Evolutionary conservation across 2,113 vertebrate genomes (phyloP), one percentile per base, ranked within the genome.

Genomic region (Myotis davidii): DNA sequence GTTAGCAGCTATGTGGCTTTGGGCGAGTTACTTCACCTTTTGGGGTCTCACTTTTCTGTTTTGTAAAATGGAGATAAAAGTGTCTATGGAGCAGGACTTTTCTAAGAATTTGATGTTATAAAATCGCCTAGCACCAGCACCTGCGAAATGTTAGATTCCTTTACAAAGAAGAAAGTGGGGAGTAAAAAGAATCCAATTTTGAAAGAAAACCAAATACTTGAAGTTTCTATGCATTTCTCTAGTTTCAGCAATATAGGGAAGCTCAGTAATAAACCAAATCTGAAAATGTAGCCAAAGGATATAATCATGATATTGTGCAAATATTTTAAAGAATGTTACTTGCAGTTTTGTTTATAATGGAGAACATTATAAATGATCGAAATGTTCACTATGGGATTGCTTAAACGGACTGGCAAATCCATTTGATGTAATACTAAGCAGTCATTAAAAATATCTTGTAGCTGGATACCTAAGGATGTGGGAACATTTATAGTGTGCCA

Each of bases 291-390:
- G 84, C 59, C 87, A 69, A 85, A 90, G 50, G 56, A 64, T 87
- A 77, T 48, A 94, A 72, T 78, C 48, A 45, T n/a, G 34, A 73
- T 92, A 72, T 67, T 82, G 34, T 45, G 2, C 10, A 93, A 89
- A 95, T 91, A 95, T 95, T 87, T 93, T 32, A 94, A 95, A 93
- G 21, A 82, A 83, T 85, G 29, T 50, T 85, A 64, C 70, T 64
- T 90, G 25, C 59, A 77, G 32, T 74, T 96, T 96, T 93, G 50
- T 54, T 95, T 20, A 64, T 88, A 92, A 67, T 81, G 61, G 65
- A 91, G 50, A 81, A 94, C 92, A 78, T 73, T 92, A 39, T 39
- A 93, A 94, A 85, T 61, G 18, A 52, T 86, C 23, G 52, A 52
- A 29, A 83, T 54, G n/a, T 65, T 95, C 64, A 88, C 34, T n/a